phyloP scores from a whole-genome alignment of 2,888 invertebrate species.

The Hemithea aestivaria region DNA sequence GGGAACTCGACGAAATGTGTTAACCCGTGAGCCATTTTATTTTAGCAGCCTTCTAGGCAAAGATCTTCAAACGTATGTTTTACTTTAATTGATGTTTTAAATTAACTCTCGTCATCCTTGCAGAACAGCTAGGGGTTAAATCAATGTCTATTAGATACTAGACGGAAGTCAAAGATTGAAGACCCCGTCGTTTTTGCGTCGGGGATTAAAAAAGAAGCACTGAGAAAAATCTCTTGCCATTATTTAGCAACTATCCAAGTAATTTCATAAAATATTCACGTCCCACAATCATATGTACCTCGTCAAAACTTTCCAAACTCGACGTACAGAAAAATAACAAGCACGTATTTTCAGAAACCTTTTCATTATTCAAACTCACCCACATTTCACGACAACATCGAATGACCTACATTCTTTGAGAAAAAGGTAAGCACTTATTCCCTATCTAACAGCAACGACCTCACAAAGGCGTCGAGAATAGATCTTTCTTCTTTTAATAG shows the following conservation, averaged over 20 bases:
- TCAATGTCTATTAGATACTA: too few species aligned
- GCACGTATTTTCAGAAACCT: conserved; percentile 12
- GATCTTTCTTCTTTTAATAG: conserved; percentile 52
- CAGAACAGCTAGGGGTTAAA: too few species aligned
- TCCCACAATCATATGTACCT: not conserved
- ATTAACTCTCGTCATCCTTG: conserved; percentile 5
- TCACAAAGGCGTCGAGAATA: conserved; percentile 41
- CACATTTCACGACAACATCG: conserved; percentile 18
- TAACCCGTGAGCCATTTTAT: conserved; percentile 57
- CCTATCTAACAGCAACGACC: conserved; percentile 33
- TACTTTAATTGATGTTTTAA: conserved; percentile 16
- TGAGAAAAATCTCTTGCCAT: too few species aligned
- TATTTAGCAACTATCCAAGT: too few species aligned
- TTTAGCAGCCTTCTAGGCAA: conserved; percentile 42
- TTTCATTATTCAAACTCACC: conserved; percentile 22
- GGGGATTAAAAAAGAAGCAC: too few species aligned
- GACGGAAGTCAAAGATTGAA: too few species aligned
- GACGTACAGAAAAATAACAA: conserved; percentile 8
- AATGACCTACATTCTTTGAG: conserved; percentile 36
- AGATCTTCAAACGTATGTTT: conserved; percentile 7
- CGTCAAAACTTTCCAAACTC: not conserved
- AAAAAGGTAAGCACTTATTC: conserved; percentile 33
- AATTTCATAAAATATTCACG: not conserved
- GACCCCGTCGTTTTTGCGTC: too few species aligned
- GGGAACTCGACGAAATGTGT: conserved; percentile 57